Percentiles rank a stretch among this genome's conserved stretches.
Conservation (phyloP, 2,888 invertebrate species). For the Rhabditoides inermis region DNA sequence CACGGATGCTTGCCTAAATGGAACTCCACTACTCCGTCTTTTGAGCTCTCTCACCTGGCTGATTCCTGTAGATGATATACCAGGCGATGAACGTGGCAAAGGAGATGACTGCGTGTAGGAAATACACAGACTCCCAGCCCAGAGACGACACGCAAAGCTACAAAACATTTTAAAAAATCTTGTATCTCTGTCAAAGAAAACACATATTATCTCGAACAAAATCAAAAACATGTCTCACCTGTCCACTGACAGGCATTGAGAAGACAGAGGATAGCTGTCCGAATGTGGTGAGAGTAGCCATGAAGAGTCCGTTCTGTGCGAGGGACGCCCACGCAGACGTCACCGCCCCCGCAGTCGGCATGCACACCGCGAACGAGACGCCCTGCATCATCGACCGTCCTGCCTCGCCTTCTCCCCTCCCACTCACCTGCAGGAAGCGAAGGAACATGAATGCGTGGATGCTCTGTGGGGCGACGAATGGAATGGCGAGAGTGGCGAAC, state of each 20-base stretch:
- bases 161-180: background rate
- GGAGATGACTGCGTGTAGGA: slow-evolving; percentile 39
- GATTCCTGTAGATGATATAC: slow-evolving; percentile 22
- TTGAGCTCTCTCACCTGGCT: slow-evolving; percentile 26
- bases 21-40: background rate
- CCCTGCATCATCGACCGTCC: slow-evolving; percentile 19
- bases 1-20: background rate
- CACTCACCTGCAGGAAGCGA: slow-evolving; percentile 23
- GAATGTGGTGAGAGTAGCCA: slow-evolving; percentile 26
- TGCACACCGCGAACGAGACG: slow-evolving; percentile 19
- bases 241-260: slow-evolving; percentile 34
- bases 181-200: background rate
- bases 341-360: slow-evolving; percentile 26
- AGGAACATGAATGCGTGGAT: slow-evolving; percentile 19
- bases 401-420: too few species aligned
- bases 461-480: slow-evolving; percentile 14
- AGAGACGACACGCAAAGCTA: slow-evolving; percentile 34
- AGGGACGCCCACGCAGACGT: slow-evolving; percentile 29
- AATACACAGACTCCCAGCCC: slow-evolving; percentile 48
- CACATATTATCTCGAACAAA: background rate
- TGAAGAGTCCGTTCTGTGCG: slow-evolving; percentile 24
- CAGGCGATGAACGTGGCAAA: slow-evolving; percentile 32
- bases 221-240: slow-evolving; percentile 7
- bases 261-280: slow-evolving; percentile 27
- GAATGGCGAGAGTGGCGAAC: slow-evolving; percentile 23